phyloP scores from a whole-genome alignment of 2,113 vertebrate genomes.

The Crypturellus undulatus region DNA sequence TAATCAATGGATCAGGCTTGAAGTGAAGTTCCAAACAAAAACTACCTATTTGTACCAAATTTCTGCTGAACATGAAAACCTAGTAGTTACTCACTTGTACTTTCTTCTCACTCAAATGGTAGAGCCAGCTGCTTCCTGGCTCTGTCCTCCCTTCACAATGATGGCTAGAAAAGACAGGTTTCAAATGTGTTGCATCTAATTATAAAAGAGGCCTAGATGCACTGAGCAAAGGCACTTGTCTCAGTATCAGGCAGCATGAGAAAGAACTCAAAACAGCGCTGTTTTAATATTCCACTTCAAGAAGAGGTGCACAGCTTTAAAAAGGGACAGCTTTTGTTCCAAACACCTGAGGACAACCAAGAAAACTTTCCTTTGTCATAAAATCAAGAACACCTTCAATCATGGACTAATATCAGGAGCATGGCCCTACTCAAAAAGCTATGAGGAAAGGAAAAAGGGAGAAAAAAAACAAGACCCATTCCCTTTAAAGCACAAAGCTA shows the following conservation, averaged over 20 bases:
- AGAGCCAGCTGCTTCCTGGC: background rate
- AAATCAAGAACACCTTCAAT: background rate
- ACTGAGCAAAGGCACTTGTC: background rate
- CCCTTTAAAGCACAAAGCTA: background rate
- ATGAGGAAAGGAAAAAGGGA: background rate
- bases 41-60: background rate
- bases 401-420: background rate
- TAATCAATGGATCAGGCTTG: background rate
- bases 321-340: background rate
- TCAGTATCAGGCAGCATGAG: background rate
- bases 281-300: background rate
- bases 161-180: background rate
- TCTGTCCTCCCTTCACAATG: background rate
- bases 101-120: background rate
- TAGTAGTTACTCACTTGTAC: background rate
- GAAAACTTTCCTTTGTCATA: background rate
- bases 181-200: background rate
- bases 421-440: background rate
- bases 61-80: background rate
- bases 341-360: background rate
- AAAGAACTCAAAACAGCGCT: background rate
- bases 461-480: background rate
- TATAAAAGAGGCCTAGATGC: background rate
- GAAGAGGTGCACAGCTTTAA: background rate
- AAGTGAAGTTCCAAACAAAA: background rate